These are phyloP conservation scores for Aethes cnicana DNA, from an alignment of 2,888 invertebrate species.

Conservation along the genomic window DNA sequence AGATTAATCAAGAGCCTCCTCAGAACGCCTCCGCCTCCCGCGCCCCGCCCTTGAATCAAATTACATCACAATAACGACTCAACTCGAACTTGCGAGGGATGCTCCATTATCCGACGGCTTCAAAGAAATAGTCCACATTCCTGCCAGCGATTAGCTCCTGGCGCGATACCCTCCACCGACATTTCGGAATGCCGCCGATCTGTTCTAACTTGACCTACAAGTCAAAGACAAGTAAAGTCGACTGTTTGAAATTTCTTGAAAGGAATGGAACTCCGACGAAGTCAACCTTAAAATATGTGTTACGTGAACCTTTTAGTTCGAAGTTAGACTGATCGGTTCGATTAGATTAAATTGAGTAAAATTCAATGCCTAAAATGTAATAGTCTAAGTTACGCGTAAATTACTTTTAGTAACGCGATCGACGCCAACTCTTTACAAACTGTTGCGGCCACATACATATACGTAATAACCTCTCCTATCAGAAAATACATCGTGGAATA, in stretches of 20 bases:
- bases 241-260: too few relatives aligned
- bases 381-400: background rate
- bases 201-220: too few relatives aligned
- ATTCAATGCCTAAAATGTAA: too few relatives aligned
- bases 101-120: conserved; percentile 29
- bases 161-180: too few relatives aligned
- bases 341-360: too few relatives aligned
- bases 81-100: conserved; percentile 29
- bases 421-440: too few relatives aligned
- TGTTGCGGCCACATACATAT: conserved; percentile 2
- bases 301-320: too few relatives aligned
- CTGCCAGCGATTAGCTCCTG: conserved; percentile 28
- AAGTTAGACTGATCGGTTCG: too few relatives aligned
- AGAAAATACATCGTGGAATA: conserved; percentile 9
- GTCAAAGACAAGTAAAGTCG: too few relatives aligned
- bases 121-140: conserved; percentile 32
- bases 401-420: background rate
- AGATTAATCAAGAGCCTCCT: conserved; percentile 63
- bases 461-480: conserved; percentile 7
- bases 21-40: conserved; percentile 22
- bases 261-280: too few relatives aligned
- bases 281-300: too few relatives aligned
- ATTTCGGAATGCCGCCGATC: too few relatives aligned
- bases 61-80: conserved; percentile 34
- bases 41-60: conserved; percentile 33